Evolutionary conservation across 1,140 invertebrate genomes (phyloP).

Genomic region (Aphelinus atriplicis): DNA sequence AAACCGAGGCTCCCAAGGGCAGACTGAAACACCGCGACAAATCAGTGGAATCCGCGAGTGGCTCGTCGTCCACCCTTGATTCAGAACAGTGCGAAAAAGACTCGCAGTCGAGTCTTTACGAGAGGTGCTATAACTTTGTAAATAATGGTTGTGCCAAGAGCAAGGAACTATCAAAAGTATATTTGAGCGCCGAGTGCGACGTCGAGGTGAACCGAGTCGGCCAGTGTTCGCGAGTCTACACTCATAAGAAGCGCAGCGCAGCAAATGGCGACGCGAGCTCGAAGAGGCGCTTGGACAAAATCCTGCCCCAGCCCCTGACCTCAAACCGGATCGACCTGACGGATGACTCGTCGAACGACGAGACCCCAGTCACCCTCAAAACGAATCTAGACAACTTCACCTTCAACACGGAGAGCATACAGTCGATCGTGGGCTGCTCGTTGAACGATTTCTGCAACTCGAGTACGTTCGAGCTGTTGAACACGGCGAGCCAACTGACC

Average conservation of each 20-base stretch:
- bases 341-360: slow-evolving; percentile 52
- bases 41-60: slow-evolving; percentile 27
- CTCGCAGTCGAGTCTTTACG: slow-evolving; percentile 42
- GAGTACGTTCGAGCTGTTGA: slow-evolving; percentile 35
- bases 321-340: slow-evolving; percentile 58
- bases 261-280: slow-evolving; percentile 42
- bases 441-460: slow-evolving; percentile 35
- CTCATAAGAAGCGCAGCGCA: slow-evolving; percentile 56
- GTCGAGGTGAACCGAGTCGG: slow-evolving; percentile 52
- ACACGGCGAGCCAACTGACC: slow-evolving; percentile 3
- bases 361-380: slow-evolving; percentile 54
- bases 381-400: slow-evolving; percentile 55
- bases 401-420: slow-evolving; percentile 54
- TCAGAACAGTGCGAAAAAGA: slow-evolving; percentile 30
- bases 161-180: slow-evolving; percentile 37
- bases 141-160: slow-evolving; percentile 43
- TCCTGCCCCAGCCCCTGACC: slow-evolving; percentile 46
- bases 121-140: slow-evolving; percentile 57
- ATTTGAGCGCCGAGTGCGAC: slow-evolving; percentile 45
- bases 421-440: slow-evolving; percentile 49
- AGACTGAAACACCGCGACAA: slow-evolving; percentile 16
- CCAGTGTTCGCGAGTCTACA: slow-evolving; percentile 60
- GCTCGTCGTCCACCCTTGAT: slow-evolving; percentile 28
- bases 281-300: slow-evolving; percentile 44
- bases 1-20: neutral